phyloP scores from a whole-genome alignment of 1,140 invertebrate species.

The Acyrthosiphon pisum region DNA sequence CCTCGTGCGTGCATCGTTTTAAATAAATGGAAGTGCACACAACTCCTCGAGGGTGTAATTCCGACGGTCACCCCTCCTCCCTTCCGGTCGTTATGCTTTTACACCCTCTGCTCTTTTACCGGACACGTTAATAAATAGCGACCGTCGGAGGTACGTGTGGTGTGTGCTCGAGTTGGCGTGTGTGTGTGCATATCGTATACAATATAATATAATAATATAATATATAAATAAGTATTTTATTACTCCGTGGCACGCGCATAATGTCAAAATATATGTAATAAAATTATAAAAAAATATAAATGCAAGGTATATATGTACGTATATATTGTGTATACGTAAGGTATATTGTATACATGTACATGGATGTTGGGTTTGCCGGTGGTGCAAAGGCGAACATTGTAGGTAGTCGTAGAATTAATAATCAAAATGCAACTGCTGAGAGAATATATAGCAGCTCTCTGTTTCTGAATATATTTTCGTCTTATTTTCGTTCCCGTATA shows the following conservation, averaged over 20 bases:
- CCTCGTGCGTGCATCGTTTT: conserved; percentile 7
- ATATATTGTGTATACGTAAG: neutral
- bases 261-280: neutral
- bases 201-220: neutral
- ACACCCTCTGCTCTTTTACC: neutral
- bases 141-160: neutral
- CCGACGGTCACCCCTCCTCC: neutral
- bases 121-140: conserved; percentile 41
- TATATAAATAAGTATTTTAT: conserved; percentile 22
- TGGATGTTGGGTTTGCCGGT: neutral
- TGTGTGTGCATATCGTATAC: neutral
- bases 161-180: neutral
- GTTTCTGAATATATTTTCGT: neutral
- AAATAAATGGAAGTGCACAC: conserved; percentile 11
- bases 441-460: neutral
- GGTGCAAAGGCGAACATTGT: neutral
- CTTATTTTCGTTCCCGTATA: neutral
- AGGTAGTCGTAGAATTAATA: neutral
- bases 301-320: neutral
- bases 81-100: neutral
- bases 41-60: conserved; percentile 41
- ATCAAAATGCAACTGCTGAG: neutral
- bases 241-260: neutral
- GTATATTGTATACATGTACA: neutral
- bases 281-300: neutral